A percentile compares a stretch with the other conserved stretches of the same genome.
Conservation (phyloP, 2,888 invertebrate species). For the Aquatica leii region DNA sequence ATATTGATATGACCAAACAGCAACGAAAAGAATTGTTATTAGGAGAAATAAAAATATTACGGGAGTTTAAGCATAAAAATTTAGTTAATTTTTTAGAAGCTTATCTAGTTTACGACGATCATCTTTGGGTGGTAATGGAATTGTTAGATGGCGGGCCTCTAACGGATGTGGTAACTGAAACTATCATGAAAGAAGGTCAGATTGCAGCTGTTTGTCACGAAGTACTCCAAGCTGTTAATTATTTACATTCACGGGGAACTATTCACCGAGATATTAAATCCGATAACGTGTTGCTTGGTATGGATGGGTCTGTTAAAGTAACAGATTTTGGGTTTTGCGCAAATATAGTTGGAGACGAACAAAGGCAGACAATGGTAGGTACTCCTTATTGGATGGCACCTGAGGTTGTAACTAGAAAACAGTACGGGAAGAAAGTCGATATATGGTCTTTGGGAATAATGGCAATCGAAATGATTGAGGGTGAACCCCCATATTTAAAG, state of each 20-base stretch:
- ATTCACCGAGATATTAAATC: slow-evolving; percentile 97
- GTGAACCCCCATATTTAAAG: slow-evolving; percentile 95
- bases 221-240: slow-evolving; percentile 86
- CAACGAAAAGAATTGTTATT: slow-evolving; percentile 95
- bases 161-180: slow-evolving; percentile 97
- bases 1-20: slow-evolving; percentile 94
- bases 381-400: slow-evolving; percentile 99
- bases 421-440: slow-evolving; percentile 87
- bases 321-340: slow-evolving; percentile 99
- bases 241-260: slow-evolving; percentile 87
- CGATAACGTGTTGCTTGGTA: slow-evolving; percentile 94
- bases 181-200: slow-evolving; percentile 95
- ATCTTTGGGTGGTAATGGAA: slow-evolving; percentile 98
- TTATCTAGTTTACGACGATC: slow-evolving; percentile 84
- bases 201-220: slow-evolving; percentile 95
- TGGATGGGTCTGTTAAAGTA: slow-evolving; percentile 91
- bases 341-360: slow-evolving; percentile 92
- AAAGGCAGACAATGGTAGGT: slow-evolving; percentile 97
- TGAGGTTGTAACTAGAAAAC: slow-evolving; percentile 90
- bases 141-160: slow-evolving; percentile 93
- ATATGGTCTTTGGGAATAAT: slow-evolving; percentile 98
- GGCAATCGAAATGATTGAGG: slow-evolving; percentile 98
- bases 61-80: slow-evolving; percentile 92
- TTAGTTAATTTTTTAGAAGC: slow-evolving; percentile 95
- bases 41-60: slow-evolving; percentile 92